Conservation (phyloP, 2,888 invertebrate genomes). For the Nymphalis urticae region DNA sequence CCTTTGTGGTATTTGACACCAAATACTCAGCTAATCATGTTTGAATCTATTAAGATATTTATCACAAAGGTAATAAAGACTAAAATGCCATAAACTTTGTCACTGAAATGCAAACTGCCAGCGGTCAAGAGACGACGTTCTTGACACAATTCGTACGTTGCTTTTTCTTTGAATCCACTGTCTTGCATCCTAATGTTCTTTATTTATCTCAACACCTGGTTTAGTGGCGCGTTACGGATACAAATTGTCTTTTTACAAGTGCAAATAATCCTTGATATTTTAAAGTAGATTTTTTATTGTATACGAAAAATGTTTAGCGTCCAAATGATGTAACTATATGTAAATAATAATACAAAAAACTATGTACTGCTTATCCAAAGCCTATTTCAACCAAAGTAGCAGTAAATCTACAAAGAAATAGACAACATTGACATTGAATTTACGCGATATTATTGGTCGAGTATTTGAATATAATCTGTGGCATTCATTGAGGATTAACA, state of each 20-base stretch:
- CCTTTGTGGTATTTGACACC: slow-evolving; percentile 33
- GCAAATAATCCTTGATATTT: neutral
- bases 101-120: slow-evolving; percentile 13
- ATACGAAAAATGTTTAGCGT: no score
- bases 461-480: no score
- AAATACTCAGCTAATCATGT: slow-evolving; percentile 14
- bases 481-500: no score
- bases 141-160: slow-evolving; percentile 27
- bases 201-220: slow-evolving; percentile 8
- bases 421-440: no score
- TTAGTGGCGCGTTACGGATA: neutral
- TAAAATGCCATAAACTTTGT: neutral
- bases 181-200: slow-evolving; percentile 13
- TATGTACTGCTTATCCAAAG: no score
- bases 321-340: no score
- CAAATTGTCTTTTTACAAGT: neutral
- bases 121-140: slow-evolving; percentile 22
- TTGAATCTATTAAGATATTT: neutral
- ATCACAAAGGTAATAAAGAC: neutral
- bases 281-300: neutral
- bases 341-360: no score
- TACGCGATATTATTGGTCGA: no score
- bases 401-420: no score
- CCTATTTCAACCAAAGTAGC: no score
- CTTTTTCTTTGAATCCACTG: slow-evolving; percentile 11